phyloP scores from a whole-genome alignment of 2,888 invertebrate species.

The Spicauda simplicius region DNA sequence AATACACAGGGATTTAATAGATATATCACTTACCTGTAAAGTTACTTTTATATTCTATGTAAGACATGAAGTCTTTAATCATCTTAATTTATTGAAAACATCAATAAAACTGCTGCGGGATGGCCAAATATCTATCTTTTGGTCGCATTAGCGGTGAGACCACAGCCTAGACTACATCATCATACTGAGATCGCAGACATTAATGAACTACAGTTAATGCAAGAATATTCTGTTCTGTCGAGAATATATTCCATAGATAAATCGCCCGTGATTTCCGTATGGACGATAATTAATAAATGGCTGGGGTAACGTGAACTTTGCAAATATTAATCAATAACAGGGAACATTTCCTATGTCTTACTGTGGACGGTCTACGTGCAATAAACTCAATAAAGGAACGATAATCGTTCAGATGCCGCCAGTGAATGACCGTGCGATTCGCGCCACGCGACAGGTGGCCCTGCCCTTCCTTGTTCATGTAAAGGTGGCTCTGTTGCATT shows the following conservation, averaged over 20 bases:
- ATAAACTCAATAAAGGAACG: conserved; percentile 9
- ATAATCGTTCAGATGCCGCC: conserved; percentile 22
- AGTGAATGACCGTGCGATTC: conserved; percentile 65
- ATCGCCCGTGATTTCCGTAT: conserved; percentile 3
- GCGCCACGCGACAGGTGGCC: conserved; percentile 68
- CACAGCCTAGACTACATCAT: too few species aligned
- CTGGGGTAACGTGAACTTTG: neutral
- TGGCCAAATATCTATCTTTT: too few species aligned
- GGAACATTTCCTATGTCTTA: neutral
- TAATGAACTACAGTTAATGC: too few species aligned
- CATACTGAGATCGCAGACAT: too few species aligned
- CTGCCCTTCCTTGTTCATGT: conserved; percentile 40
- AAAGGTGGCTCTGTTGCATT: neutral
- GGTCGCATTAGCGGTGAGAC: too few species aligned
- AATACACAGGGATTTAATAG: too few species aligned
- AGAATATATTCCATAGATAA: neutral
- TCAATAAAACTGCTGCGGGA: too few species aligned
- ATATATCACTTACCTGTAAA: too few species aligned
- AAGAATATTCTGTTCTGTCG: too few species aligned
- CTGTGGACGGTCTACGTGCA: conserved; percentile 41
- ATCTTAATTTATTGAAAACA: too few species aligned
- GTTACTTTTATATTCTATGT: too few species aligned
- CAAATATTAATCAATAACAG: neutral
- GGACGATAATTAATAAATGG: neutral
- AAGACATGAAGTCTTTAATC: too few species aligned